Evolutionary conservation across 1,140 invertebrate species (phyloP).

Genomic region (Saccostrea glomerata): DNA sequence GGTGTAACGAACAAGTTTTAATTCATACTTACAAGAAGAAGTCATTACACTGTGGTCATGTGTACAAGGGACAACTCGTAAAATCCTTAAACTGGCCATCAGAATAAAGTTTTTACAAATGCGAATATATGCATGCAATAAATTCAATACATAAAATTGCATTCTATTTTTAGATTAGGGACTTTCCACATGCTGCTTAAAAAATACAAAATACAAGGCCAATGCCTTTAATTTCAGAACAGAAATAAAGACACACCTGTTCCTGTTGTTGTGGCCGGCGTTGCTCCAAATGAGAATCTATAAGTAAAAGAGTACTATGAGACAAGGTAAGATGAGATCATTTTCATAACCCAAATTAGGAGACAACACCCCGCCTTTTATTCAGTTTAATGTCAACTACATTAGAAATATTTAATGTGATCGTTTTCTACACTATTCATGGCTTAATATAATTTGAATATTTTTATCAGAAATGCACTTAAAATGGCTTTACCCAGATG

Average conservation of each 20-base stretch:
- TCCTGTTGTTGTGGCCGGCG: neutral
- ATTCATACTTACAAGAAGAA: neutral
- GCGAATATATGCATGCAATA: neutral
- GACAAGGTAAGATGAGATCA: neutral
- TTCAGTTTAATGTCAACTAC: neutral
- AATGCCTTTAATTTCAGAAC: neutral
- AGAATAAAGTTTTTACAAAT: neutral
- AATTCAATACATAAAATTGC: neutral
- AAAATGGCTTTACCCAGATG: neutral
- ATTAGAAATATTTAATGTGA: neutral
- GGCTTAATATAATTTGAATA: neutral
- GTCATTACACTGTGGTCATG: neutral
- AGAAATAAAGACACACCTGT: neutral
- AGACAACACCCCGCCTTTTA: neutral
- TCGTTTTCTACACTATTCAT: neutral
- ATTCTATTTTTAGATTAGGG: conserved; percentile 21
- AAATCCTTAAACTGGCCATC: too few relatives aligned
- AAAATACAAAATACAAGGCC: neutral
- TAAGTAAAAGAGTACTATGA: neutral
- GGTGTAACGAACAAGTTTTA: too few relatives aligned
- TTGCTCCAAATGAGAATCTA: neutral
- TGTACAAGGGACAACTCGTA: neutral
- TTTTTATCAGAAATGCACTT: too few relatives aligned
- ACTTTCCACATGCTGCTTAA: neutral
- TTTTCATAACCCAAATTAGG: neutral